Percentiles rank a stretch among this genome's conserved stretches.
Conservation (phyloP, 2,797 vertebrate species). For the Pteronotus mesoamericanus region DNA sequence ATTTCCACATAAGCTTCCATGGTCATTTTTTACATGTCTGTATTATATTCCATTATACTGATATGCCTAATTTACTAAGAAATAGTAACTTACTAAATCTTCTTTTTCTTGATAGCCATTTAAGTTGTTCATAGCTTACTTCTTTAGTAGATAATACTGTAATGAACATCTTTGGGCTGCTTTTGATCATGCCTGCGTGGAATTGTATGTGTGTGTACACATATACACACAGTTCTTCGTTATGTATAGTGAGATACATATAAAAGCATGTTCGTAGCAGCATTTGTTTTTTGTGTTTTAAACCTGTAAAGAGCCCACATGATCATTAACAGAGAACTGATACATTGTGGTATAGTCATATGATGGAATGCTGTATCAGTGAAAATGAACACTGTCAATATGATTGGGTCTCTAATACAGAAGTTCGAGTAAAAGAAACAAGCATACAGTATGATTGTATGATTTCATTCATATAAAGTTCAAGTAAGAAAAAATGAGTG, state of each 20-base stretch:
- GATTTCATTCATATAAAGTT: background rate
- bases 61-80: background rate
- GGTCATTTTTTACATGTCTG: slow-evolving; percentile 27
- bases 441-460: background rate
- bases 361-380: background rate
- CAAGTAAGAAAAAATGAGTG: background rate
- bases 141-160: slow-evolving; percentile 23
- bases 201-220: background rate
- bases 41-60: background rate
- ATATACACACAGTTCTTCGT: background rate
- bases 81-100: background rate
- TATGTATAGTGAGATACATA: background rate
- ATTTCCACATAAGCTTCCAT: background rate
- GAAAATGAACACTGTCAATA: background rate
- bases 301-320: background rate
- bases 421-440: background rate
- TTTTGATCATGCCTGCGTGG: background rate
- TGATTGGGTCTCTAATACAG: background rate
- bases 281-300: background rate
- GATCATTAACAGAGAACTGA: background rate
- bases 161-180: slow-evolving; percentile 28
- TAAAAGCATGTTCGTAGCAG: background rate
- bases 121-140: slow-evolving; percentile 1
- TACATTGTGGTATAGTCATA: background rate
- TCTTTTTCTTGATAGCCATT: background rate